Evolutionary conservation across 1,140 invertebrate species (phyloP), one percentile per base, ranked within the genome.

Genomic region (Megalopta genalis): DNA sequence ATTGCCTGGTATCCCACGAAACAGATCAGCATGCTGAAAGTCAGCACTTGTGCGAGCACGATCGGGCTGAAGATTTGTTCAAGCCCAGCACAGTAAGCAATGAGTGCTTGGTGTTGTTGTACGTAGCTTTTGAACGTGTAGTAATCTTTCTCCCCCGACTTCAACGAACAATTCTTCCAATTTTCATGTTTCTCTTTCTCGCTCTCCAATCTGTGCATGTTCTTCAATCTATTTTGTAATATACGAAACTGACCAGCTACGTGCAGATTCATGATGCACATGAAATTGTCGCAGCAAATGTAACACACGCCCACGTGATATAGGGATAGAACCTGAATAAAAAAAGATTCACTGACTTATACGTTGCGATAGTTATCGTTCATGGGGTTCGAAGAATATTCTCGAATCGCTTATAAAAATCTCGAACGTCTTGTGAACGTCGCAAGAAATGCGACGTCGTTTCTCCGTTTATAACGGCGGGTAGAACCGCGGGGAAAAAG

Each of bases 221-320:
- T 52, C 6, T 49, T 23, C 14, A 88, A 46, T 23, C 77, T 67
- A 16, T 84, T 79, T 32, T 84, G 86, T 0, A 88, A 25, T 14
- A 88, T 76, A 32, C 82, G 84, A 60, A 88, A 88, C n/a, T 88
- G 87, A 0, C 70, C 80, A 8, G 83, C 85, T 1, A 57, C 52
- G 23, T 87, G 81, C 10, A 87, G 32, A 7, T 82, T 82, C n/a
- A 88, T 23, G 6, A 88, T 49, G 42, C 77, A 69, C 23, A 88
- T 39, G 14, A 88, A 80, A 67, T 81, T 87, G 67, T 88, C 86
- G 62, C 83, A 83, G 49, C 85, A 85, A 46, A 85, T 77, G 59
- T 85, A 88, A 32, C 76, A 80, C 0, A 88, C 3, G 7, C 83
- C 86, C 4, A 60, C n/a, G 12, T 88, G 83, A 16, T 81, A 46